phyloP scores from a whole-genome alignment of 2,797 vertebrate genomes.

The Carcharodon carcharias region DNA sequence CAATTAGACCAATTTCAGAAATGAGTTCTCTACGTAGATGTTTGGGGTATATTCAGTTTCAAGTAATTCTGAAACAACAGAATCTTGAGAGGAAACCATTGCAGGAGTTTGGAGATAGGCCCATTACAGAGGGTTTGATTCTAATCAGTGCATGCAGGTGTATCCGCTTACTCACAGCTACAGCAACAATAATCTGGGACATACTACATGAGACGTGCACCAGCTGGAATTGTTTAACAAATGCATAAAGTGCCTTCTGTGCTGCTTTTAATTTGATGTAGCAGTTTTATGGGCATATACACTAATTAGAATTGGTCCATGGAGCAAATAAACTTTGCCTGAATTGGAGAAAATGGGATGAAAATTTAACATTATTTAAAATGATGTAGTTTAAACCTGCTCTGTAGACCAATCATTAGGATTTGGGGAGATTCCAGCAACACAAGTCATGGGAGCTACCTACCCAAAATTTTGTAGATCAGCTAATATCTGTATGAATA shows the following conservation, averaged over 20 bases:
- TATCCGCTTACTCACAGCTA: not conserved
- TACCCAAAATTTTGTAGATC: not conserved
- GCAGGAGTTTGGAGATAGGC: constrained; percentile 14
- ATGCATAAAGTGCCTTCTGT: not conserved
- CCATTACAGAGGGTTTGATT: not conserved
- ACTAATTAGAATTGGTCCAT: not conserved
- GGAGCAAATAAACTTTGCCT: not conserved
- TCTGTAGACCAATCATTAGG: not conserved
- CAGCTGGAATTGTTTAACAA: constrained; percentile 6
- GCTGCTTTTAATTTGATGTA: not conserved
- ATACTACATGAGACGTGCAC: not conserved
- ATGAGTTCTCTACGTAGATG: not conserved
- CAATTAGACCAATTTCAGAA: not conserved
- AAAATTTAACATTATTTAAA: not conserved
- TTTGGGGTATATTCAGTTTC: not conserved
- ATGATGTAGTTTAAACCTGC: not conserved
- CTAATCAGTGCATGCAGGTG: constrained; percentile 20
- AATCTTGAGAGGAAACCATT: constrained; percentile 7
- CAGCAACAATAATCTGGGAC: not conserved
- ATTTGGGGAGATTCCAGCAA: not conserved
- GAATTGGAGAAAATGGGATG: not conserved
- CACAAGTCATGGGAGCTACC: not conserved
- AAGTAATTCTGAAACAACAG: constrained; percentile 4
- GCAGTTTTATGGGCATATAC: not conserved
- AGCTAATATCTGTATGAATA: not conserved